phyloP scores from a whole-genome alignment of 2,888 invertebrate genomes.

The Apodemia duryi region DNA sequence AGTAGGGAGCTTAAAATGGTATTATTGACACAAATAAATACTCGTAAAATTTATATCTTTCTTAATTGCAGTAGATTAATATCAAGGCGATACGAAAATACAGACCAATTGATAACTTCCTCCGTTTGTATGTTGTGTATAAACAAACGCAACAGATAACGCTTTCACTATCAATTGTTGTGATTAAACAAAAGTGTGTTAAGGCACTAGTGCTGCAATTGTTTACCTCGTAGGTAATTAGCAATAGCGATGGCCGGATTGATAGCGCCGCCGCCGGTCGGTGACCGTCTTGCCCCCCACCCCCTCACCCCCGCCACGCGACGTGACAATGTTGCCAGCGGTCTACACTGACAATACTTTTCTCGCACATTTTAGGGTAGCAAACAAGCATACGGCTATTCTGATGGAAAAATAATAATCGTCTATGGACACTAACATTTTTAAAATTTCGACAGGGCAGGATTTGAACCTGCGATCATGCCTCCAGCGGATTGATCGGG shows the following conservation, averaged over 20 bases:
- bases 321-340: not conserved
- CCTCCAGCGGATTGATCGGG: too few relatives aligned
- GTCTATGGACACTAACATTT: too few relatives aligned
- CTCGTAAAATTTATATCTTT: not conserved
- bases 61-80: not conserved
- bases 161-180: not conserved
- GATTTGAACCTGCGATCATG: too few relatives aligned
- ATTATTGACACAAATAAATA: not conserved
- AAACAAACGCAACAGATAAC: not conserved
- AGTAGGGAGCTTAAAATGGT: not conserved
- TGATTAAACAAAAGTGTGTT: not conserved
- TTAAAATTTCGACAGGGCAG: too few relatives aligned
- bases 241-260: not conserved
- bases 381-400: too few relatives aligned
- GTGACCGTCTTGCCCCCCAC: not conserved
- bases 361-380: not conserved
- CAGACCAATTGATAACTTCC: not conserved
- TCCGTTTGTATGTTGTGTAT: not conserved
- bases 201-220: not conserved
- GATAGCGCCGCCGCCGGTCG: conserved; percentile 2
- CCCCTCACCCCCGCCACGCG: not conserved
- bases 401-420: too few relatives aligned
- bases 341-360: not conserved
- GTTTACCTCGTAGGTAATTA: conserved; percentile 5
- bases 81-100: not conserved